Conservation (phyloP, 1,140 invertebrate species). For the Rhizoglyphus robini region DNA sequence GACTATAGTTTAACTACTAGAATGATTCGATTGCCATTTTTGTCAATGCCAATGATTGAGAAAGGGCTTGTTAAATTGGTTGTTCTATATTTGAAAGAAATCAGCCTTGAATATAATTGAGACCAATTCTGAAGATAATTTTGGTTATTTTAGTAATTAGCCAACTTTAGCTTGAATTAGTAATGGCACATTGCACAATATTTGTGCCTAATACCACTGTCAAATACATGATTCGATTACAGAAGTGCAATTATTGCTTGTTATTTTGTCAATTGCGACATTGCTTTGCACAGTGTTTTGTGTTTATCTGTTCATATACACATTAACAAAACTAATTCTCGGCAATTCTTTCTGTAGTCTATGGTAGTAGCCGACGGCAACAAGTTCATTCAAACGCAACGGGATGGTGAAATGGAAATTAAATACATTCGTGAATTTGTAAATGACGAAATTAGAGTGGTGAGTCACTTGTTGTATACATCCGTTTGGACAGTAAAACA, state of each 20-base stretch:
- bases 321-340: neutral
- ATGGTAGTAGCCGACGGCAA: conserved; percentile 33
- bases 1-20: neutral
- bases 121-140: neutral
- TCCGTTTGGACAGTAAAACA: neutral
- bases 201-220: neutral
- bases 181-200: neutral
- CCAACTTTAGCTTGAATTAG: neutral
- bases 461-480: neutral
- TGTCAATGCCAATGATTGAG: conserved; percentile 15
- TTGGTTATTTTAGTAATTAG: too few relatives aligned
- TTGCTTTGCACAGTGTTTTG: too few relatives aligned
- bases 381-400: conserved; percentile 47
- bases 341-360: conserved; percentile 6
- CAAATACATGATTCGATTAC: neutral
- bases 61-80: neutral
- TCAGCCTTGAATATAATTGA: neutral
- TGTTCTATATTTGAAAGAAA: neutral
- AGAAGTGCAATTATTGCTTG: neutral
- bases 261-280: neutral
- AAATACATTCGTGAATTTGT: conserved; percentile 19
- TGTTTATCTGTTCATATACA: neutral
- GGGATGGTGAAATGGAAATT: conserved; percentile 33
- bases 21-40: neutral
- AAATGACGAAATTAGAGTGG: conserved; percentile 10